These are phyloP conservation scores for Colossoma macropomum DNA, from an alignment of 2,113 vertebrate genomes.

Conservation along the genomic window DNA sequence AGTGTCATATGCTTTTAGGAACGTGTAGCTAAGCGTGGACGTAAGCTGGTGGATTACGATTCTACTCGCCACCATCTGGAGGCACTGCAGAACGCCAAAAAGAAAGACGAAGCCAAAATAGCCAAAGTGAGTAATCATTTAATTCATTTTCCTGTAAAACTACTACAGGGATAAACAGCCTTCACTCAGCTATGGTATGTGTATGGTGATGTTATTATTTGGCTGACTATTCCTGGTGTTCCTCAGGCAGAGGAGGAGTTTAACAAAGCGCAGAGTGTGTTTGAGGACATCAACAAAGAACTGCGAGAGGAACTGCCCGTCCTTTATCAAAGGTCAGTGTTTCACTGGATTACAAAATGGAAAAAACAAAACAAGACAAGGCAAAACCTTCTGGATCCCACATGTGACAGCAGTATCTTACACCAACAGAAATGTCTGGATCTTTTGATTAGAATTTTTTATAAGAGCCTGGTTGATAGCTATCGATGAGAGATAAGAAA, in stretches of 20 bases:
- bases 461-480: neutral
- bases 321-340: slow-evolving; percentile 88
- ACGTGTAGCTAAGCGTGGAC: slow-evolving; percentile 88
- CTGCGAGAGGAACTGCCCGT: slow-evolving; percentile 89
- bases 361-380: neutral
- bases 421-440: neutral
- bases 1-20: slow-evolving; percentile 75
- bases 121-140: slow-evolving; percentile 75
- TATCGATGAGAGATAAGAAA: neutral
- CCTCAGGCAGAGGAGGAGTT: slow-evolving; percentile 93
- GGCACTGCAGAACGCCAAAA: slow-evolving; percentile 88
- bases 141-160: neutral
- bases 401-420: neutral
- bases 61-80: slow-evolving; percentile 93
- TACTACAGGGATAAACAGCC: neutral
- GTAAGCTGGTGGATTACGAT: slow-evolving; percentile 95
- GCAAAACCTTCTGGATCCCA: neutral
- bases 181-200: neutral
- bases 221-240: neutral
- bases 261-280: slow-evolving; percentile 87
- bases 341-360: neutral
- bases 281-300: slow-evolving; percentile 92
- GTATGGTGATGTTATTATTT: neutral
- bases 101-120: slow-evolving; percentile 92
- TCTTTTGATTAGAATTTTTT: neutral